phyloP scores from a whole-genome alignment of 2,113 vertebrate species.

The Diadophis punctatus region DNA sequence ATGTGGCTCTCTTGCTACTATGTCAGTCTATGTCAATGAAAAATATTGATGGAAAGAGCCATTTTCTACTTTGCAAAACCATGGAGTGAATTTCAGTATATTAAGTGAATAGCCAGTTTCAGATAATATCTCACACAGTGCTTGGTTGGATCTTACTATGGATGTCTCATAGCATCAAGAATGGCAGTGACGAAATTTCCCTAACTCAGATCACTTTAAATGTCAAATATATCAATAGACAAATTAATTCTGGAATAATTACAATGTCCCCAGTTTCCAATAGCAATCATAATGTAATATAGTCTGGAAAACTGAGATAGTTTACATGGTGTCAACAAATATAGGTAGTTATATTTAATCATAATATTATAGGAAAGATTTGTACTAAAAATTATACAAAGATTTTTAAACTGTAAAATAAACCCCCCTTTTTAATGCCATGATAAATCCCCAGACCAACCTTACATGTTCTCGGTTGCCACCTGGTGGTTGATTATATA shows the following conservation, averaged over 20 bases:
- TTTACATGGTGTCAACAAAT: neutral
- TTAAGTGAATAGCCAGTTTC: neutral
- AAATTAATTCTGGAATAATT: neutral
- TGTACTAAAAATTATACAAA: neutral
- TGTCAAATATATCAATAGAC: neutral
- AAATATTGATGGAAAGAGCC: neutral
- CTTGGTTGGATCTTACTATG: neutral
- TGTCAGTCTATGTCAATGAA: neutral
- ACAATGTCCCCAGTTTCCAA: neutral
- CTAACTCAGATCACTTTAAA: neutral
- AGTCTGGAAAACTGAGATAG: neutral
- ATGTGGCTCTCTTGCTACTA: neutral
- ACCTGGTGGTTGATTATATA: conserved; percentile 15
- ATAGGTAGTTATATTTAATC: neutral
- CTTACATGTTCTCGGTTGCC: neutral
- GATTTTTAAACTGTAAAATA: neutral
- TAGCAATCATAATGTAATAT: neutral
- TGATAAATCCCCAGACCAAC: neutral
- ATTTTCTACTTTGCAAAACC: neutral
- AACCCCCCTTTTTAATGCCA: neutral
- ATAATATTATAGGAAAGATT: neutral
- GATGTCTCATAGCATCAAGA: neutral
- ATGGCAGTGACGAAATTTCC: neutral
- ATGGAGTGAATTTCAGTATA: neutral
- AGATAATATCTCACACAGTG: neutral